Evolutionary conservation across 2,888 invertebrate genomes (phyloP), one percentile per base, ranked within the genome.

Genomic region (Erebia aethiops): DNA sequence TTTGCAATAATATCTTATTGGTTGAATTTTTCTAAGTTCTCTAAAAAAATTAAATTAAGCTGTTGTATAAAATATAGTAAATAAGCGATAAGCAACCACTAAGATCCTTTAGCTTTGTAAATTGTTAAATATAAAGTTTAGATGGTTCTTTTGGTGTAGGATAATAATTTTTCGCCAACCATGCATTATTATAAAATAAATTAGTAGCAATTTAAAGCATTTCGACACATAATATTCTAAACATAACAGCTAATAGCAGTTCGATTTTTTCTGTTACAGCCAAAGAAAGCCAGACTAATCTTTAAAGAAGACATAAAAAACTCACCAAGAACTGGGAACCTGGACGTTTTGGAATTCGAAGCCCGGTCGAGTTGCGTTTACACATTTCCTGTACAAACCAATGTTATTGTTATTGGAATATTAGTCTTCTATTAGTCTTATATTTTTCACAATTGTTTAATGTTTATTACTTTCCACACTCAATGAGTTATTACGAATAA

Each of bases 211-310:
- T 35, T n/a, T 14, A 8, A 2, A 14, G 9, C 8, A 26, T 14
- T 60, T 41, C 14, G 26, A 26, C 26, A 26, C 26, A 26, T 26
- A 26, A 26, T 26, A 26, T 26, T 26, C 26, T 26, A 26, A 49
- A 16, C 21, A n/a, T 56, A 9, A 57, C 41, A n/a, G 16, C 43
- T 69, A 66, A 68, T 14, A 26, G 21, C 46, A 49, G 18, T 54
- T 66, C n/a, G 16, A 64, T 41, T 16, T 74, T 46, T 73, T 71
- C 60, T 74, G 69, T 74, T 74, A 71, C 73, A 74, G 73, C 66
- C 62, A 67, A 73, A 69, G 71, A 69, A 71, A 71, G 46, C 61
- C 60, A 69, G 60, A 65, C 11, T 67, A 43, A 69, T 71, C 43
- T 62, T 66, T 60, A 61, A 67, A 63, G 71, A 71, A 69, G 65